A percentile compares a stretch with the other conserved stretches of the same genome.
These are phyloP conservation scores for Dendrolimus punctatus DNA, from an alignment of 1,140 invertebrate species.

Conservation along the genomic window DNA sequence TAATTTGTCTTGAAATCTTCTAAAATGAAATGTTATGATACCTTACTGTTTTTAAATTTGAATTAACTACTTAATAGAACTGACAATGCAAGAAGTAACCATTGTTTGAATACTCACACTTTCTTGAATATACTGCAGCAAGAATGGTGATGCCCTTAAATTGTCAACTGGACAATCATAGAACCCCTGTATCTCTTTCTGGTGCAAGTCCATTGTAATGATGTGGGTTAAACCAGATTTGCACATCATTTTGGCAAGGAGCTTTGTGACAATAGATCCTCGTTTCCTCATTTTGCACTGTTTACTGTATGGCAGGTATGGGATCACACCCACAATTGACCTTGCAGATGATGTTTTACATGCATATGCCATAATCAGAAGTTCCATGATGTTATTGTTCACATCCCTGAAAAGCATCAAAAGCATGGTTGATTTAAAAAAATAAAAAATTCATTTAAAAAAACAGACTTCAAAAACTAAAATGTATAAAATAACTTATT, in stretches of 20 bases:
- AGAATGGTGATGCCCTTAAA: conserved; percentile 96
- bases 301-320: conserved; percentile 98
- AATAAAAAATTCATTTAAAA: no score
- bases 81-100: no score
- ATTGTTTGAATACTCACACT: conserved; percentile 78
- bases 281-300: conserved; percentile 99
- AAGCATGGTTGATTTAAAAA: no score
- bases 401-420: conserved; percentile 82
- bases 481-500: no score
- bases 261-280: conserved; percentile 96
- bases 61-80: no score
- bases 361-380: conserved; percentile 98
- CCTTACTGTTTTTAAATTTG: no score
- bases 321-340: conserved; percentile 98
- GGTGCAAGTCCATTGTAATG: conserved; percentile 99
- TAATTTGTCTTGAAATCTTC: no score
- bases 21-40: no score
- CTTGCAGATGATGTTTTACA: conserved; percentile 98
- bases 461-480: no score
- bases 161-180: conserved; percentile 99
- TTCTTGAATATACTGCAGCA: conserved; percentile 98
- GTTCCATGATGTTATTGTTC: conserved; percentile 99
- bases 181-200: conserved; percentile 99
- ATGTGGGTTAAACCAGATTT: conserved; percentile 96
- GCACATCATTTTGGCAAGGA: conserved; percentile 96